Conservation (phyloP, 2,797 vertebrate species). For the Semotilus atromaculatus region DNA sequence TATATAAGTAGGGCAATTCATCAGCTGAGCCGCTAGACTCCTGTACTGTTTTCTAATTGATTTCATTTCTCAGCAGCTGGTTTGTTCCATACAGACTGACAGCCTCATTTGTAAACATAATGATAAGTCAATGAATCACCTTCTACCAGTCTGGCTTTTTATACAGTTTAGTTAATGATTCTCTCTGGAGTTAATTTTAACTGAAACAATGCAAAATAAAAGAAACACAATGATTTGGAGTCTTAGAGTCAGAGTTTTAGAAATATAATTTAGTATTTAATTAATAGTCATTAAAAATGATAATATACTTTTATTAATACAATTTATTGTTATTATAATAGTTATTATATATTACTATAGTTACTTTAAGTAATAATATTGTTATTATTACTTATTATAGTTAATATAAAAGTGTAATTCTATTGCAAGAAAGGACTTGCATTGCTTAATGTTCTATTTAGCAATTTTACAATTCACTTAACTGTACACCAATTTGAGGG, state of each 20-base stretch:
- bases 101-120: conserved; percentile 55
- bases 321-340: background rate
- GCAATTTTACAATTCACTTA: background rate
- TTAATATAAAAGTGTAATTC: background rate
- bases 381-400: background rate
- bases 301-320: no score
- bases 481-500: background rate
- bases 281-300: background rate
- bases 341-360: background rate
- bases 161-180: conserved; percentile 2
- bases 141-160: conserved; percentile 25
- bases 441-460: background rate
- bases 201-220: background rate
- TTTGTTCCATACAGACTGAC: conserved; percentile 43
- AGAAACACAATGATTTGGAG: background rate
- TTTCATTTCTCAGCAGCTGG: conserved; percentile 52
- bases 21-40: conserved; percentile 32
- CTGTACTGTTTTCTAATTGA: conserved; percentile 51
- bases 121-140: conserved; percentile 53
- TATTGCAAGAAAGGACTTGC: background rate
- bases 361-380: background rate
- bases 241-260: background rate
- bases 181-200: background rate
- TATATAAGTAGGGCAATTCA: conserved; percentile 46
- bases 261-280: background rate